Conservation (phyloP, 2,113 vertebrate species). For the Dolichotis patagonum region DNA sequence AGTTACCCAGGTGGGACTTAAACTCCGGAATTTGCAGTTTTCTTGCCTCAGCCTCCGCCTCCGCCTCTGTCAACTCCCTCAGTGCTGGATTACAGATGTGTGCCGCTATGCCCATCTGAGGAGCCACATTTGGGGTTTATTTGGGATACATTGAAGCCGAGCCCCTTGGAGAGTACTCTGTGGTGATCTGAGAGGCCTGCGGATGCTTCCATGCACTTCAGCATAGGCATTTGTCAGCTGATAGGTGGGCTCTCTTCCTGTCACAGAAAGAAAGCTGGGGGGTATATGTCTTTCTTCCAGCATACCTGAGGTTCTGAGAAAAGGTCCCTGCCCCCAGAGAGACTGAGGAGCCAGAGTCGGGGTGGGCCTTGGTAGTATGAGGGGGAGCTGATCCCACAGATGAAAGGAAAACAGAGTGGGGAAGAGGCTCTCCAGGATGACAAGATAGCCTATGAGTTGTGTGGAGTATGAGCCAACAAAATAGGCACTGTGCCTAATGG, state of each 20-base stretch:
- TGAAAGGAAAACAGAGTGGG: not conserved
- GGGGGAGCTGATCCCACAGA: not conserved
- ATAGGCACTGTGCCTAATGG: no score
- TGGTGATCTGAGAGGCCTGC: no score
- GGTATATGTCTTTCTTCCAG: not conserved
- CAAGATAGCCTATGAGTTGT: not conserved
- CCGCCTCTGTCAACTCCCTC: not conserved
- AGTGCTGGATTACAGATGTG: not conserved
- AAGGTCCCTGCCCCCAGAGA: not conserved
- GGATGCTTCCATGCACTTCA: no score
- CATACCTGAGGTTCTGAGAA: not conserved
- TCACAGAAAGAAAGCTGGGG: not conserved
- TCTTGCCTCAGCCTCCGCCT: not conserved
- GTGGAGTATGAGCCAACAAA: accelerated
- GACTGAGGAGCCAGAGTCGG: no score
- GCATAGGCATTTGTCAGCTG: not conserved
- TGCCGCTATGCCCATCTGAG: accelerated
- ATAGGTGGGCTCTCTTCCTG: not conserved
- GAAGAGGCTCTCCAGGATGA: no score
- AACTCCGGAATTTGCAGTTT: not conserved
- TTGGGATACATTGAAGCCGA: not conserved
- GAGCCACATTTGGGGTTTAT: not conserved
- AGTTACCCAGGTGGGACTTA: not conserved
- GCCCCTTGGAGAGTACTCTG: not conserved
- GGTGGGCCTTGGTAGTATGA: no score